phyloP scores from a whole-genome alignment of 2,113 vertebrate species.

The Lepus europaeus region DNA sequence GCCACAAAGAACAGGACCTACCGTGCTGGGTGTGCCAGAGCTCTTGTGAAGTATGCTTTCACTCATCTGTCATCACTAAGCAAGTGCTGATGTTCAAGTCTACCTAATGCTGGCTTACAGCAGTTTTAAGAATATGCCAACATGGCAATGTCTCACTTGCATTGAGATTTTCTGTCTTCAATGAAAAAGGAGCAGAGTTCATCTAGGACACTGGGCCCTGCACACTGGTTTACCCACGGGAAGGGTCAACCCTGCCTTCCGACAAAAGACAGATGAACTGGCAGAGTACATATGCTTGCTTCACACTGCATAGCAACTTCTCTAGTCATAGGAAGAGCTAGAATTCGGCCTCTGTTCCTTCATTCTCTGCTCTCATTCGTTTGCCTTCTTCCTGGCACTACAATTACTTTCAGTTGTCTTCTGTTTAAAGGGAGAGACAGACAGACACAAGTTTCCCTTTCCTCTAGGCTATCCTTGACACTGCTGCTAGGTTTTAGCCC shows the following conservation, averaged over 20 bases:
- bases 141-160: neutral
- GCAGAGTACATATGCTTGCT: neutral
- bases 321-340: neutral
- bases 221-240: neutral
- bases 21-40: neutral
- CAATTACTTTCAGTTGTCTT: neutral
- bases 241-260: neutral
- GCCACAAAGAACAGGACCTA: neutral
- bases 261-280: neutral
- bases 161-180: constrained; percentile 24
- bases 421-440: neutral
- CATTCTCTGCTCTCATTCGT: neutral
- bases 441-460: neutral
- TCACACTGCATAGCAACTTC: neutral
- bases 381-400: neutral
- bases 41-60: neutral
- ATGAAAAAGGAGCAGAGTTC: neutral
- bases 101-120: neutral
- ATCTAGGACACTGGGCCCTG: neutral
- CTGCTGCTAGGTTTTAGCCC: neutral
- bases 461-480: neutral
- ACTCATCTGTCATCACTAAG: neutral
- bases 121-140: neutral
- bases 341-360: neutral
- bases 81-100: neutral